Conservation (phyloP, 1,140 invertebrate species). For the Drepana arcuata region DNA sequence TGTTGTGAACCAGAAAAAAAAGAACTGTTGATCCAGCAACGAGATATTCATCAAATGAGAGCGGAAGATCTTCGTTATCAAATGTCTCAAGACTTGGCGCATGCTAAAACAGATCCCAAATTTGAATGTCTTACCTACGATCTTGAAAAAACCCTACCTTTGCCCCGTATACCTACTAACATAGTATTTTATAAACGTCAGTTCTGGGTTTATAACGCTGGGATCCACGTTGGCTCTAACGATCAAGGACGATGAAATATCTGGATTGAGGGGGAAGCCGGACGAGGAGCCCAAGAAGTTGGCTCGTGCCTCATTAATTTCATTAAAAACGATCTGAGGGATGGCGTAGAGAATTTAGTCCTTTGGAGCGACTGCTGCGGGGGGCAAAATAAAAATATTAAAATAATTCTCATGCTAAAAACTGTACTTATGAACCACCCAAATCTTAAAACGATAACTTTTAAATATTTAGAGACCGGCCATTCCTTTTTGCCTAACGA, state of each 20-base stretch:
- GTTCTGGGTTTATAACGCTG: conserved; percentile 1
- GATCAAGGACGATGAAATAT: conserved; percentile 1
- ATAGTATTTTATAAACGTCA: conserved; percentile 2
- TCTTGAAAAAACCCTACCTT: neutral
- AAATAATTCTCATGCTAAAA: conserved; percentile 36
- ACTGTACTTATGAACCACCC: conserved; percentile 17
- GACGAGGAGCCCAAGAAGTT: conserved; percentile 9
- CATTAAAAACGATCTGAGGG: conserved; percentile 4
- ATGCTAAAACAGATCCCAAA: conserved; percentile 4
- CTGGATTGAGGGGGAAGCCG: conserved; percentile 4
- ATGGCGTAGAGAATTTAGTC: conserved; percentile 25
- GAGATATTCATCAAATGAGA: conserved; percentile 4
- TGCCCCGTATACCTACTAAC: neutral
- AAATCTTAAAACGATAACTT: conserved; percentile 24
- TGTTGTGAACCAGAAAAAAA: conserved; percentile 4
- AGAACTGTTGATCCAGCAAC: conserved; percentile 1
- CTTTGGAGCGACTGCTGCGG: conserved; percentile 50
- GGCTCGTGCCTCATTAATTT: conserved; percentile 18
- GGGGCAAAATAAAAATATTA: conserved; percentile 48
- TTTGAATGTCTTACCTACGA: conserved; percentile 19
- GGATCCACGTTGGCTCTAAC: neutral
- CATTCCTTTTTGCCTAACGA: conserved; percentile 50
- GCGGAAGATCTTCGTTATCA: neutral
- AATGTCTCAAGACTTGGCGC: conserved; percentile 8
- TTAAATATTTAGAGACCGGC: conserved; percentile 34